A percentile compares a stretch with the other conserved stretches of the same genome.
phyloP scores from a whole-genome alignment of 2,797 vertebrate species.

The Chelidonichthys spinosus region DNA sequence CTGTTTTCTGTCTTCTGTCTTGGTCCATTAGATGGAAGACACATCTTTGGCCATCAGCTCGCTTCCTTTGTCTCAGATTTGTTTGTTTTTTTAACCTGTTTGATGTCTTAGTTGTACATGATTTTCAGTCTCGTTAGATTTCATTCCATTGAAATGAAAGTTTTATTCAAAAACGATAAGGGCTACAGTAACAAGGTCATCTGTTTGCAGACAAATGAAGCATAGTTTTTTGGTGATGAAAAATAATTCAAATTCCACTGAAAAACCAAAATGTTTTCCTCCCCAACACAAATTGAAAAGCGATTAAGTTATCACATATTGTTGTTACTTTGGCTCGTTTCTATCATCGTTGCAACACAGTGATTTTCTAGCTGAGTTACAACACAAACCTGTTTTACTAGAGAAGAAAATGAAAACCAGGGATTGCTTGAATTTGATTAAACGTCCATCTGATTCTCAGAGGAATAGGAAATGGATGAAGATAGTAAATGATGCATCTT shows the following conservation, averaged over 20 bases:
- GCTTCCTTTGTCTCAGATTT: background rate
- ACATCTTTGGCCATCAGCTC: background rate
- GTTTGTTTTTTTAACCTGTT: background rate
- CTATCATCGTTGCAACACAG: background rate
- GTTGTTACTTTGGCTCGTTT: background rate
- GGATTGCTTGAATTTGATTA: background rate
- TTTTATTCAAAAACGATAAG: background rate
- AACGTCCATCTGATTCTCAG: background rate
- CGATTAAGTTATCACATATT: slow-evolving; percentile 24
- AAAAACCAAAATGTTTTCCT: background rate
- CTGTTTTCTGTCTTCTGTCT: slow-evolving; percentile 17
- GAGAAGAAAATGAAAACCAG: background rate
- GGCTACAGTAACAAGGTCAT: background rate
- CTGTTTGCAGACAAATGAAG: background rate
- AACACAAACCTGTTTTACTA: background rate
- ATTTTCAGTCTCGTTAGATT: background rate
- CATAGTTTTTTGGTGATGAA: background rate
- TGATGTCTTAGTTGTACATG: background rate
- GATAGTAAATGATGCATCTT: background rate
- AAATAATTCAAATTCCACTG: slow-evolving; percentile 5
- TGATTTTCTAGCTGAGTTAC: background rate
- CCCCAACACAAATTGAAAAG: background rate
- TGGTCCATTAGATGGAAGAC: background rate
- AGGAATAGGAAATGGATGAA: background rate
- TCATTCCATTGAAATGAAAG: slow-evolving; percentile 7